Base-by-base conservation (phyloP, 1,140 invertebrate genomes). In the Hesperophylax magnus region DNA sequence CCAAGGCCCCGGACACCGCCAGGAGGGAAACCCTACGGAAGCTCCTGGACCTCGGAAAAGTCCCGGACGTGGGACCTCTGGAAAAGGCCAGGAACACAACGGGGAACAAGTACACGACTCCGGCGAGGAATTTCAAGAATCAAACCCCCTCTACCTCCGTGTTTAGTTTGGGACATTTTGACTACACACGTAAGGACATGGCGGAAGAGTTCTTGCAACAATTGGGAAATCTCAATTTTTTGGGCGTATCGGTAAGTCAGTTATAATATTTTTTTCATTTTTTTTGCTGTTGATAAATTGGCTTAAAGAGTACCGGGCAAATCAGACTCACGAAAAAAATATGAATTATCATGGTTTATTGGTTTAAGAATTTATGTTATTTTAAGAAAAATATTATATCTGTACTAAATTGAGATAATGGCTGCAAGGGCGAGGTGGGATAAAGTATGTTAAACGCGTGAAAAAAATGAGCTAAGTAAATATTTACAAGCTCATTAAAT, bases 161-260 rank as follows among this genome's bases (percentile, higher is more conserved):
- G 39, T 84, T 88, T 24, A 91, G 89, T 54, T 87, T 96, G 31
- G 88, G 91, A 54, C 87, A 93, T 31, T 96, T 96, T 87, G 92
- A 93, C 84, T 96, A 96, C 85, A 89, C 91, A 20, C 90, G 93
- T 72, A 91, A 91, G 77, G 92, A 95, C 78, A 92, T 96, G 88
- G 93, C 93, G 14, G 87, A 91, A 39, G 88, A 92, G 79, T 93
- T 97, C 78, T 87, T 95, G 7, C 89, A 92, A 60, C 93, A 94
- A 80, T 89, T 97, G 80, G 92, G 91, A 65, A 91, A 92, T 78
- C 89, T 97, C n/a, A 92, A 93, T 78, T 97, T 97, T 86, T 87
- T 93, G 52, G 96, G 96, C 56, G 92, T 97, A 74, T 97, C 96
- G 86, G 96, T 97, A 89, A 94, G 92, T 91, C n/a, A 56, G 3